Evolutionary conservation across 2,113 vertebrate genomes (phyloP), one percentile per base, ranked within the genome.

Genomic region (Irena cyanogastra): DNA sequence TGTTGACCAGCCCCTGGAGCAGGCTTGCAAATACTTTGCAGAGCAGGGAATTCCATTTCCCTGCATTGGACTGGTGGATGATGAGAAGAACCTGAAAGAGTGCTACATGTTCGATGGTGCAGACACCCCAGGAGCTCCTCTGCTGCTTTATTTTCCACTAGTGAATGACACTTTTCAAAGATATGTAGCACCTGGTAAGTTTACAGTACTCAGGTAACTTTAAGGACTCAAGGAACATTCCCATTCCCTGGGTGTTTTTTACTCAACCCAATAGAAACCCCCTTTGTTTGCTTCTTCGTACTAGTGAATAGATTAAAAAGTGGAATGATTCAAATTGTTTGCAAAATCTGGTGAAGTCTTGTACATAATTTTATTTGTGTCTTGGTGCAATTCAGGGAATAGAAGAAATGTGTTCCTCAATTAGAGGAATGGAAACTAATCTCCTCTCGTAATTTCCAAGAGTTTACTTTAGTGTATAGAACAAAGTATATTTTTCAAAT

Each of bases 71-170:
- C 35, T 98, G 76, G 93, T 69, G 13, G 97, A 97, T 1, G 97
- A 97, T 6, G 95, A 97, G 75, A 97, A 97, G 9, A 89, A 94
- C 28, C 90, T 98, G 77, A 98, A 98, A 71, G 98, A 98, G 37
- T 98, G 98, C 63, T 98, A 98, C 74, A 56, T 98, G 71, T 96
- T 98, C 2, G 95, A 97, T 65, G 74, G 98, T 50, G 89, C 94
- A 65, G 95, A 97, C 0, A 96, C 90, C 16, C 93, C 97, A 1
- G 84, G 96, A 28, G 95, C 97, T 75, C 98, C 98, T 85, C 76
- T 97, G 1, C 91, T 98, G 57, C 76, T 98, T 59, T 98, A 98
- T 95, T 98, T 98, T 83, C 98, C 98, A 2, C 89, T 98, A 83
- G 97, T 98, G 87, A 98, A 95, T 2, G 96, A 98, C 81, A 98